Base-by-base conservation (phyloP, 2,113 vertebrate genomes). In the Ardeotis arabs region DNA sequence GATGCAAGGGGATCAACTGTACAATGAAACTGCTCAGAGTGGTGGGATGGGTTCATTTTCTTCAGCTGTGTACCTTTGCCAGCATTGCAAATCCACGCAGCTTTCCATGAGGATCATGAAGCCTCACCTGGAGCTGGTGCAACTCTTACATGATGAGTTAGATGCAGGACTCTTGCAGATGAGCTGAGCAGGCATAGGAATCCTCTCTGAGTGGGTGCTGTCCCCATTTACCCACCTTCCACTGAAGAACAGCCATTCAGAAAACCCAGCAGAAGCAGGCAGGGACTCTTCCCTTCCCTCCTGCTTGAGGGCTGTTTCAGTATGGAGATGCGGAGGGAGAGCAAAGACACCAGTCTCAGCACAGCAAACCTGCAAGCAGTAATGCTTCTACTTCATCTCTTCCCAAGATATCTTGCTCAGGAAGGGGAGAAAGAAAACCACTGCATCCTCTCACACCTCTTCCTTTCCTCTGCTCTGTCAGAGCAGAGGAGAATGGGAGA, bases 41-140 rank as follows among this genome's bases (percentile, higher is more conserved):
- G 1, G 13, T 73, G 29, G 25, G 15, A 33, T 63, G 24, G 10
- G 8, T 27, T 50, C 0, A 4, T 66, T 82, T 53, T 45, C 64
- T 92, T 85, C 21, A 27, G 52, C 23, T 50, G 17, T 28, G 12
- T 33, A 23, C 17, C 58, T 64, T 85, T 66, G 33, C 39, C 14
- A 37, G 44, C 14, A 11, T 67, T 72, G 16, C n/a, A 76, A 55
- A 67, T 37, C 47, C 58, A 37, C 2, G 2, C 12, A 81, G n/a
- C 28, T 67, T 25, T 55, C 73, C 0, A 0, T 24, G 10, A 0
- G 4, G 22, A 6, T 58, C 41, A 35, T 28, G 37, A 29, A 79
- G 8, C 35, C 21, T 69, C 44, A 18, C 12, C 12, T 39, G 49
- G 24, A 58, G 16, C 35, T 85, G n/a, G 10, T 39, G 37, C 0